Percentiles rank a stretch among this genome's conserved stretches.
These are phyloP conservation scores for Catocala nupta DNA, from an alignment of 2,888 invertebrate species.

Conservation along the genomic window DNA sequence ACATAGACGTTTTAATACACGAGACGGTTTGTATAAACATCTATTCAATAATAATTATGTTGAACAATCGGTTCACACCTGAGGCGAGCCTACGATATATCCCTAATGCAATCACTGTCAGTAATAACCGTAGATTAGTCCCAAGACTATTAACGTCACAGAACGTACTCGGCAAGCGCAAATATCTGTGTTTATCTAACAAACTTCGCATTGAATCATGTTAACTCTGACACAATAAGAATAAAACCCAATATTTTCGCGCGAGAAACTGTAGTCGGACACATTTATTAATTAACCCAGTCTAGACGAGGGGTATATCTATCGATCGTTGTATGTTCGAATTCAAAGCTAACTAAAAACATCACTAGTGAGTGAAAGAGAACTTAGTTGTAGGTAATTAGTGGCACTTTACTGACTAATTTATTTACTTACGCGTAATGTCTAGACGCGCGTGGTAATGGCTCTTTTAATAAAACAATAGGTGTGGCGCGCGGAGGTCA, in stretches of 20 bases:
- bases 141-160: conserved; percentile 35
- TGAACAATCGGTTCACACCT: conserved; percentile 55
- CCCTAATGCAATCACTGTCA: conserved; percentile 46
- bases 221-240: conserved; percentile 46
- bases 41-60: conserved; percentile 51
- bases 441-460: conserved; percentile 73
- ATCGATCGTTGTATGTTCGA: conserved; percentile 58
- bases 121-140: conserved; percentile 44
- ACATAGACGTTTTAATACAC: conserved; percentile 65
- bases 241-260: conserved; percentile 56
- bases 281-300: conserved; percentile 69
- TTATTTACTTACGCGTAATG: conserved; percentile 77
- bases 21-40: conserved; percentile 76
- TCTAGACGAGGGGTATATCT: conserved; percentile 60
- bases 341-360: conserved; percentile 58
- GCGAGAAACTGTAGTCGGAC: conserved; percentile 55
- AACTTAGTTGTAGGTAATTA: conserved; percentile 73
- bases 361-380: conserved; percentile 64
- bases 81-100: conserved; percentile 42
- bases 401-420: conserved; percentile 73
- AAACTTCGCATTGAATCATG: conserved; percentile 46
- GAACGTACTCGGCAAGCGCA: conserved; percentile 21
- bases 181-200: conserved; percentile 37
- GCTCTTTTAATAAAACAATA: conserved; percentile 72
- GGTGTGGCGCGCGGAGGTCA: conserved; percentile 58